Conservation (phyloP, 2,113 vertebrate species). For the Heliornis fulica region DNA sequence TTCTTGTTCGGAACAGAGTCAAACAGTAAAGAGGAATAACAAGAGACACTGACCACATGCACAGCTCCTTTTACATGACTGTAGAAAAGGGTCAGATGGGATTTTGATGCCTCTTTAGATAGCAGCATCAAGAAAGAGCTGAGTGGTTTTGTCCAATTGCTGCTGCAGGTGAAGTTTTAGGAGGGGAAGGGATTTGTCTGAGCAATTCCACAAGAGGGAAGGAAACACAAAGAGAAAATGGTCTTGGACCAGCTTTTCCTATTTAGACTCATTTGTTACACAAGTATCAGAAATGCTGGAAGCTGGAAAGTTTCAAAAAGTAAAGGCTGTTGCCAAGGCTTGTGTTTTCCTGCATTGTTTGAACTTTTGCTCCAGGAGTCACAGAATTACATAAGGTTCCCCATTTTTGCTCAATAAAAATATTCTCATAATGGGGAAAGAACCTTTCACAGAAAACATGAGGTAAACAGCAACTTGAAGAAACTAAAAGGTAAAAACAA, state of each 20-base stretch:
- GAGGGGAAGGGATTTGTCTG: background rate
- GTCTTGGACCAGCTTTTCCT: background rate
- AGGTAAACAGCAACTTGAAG: background rate
- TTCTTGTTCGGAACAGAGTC: background rate
- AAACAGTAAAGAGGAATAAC: background rate
- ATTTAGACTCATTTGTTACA: background rate
- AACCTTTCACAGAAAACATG: background rate
- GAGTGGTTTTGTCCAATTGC: background rate
- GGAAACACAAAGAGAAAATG: background rate
- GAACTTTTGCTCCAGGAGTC: background rate
- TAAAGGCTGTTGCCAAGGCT: background rate
- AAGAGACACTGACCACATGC: background rate
- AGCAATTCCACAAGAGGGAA: background rate
- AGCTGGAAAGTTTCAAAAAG: background rate
- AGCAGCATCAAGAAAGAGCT: background rate
- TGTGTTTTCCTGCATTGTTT: background rate
- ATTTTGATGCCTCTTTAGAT: background rate
- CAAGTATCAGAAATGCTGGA: background rate
- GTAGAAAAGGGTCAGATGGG: background rate
- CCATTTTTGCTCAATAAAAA: background rate
- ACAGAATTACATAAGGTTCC: background rate
- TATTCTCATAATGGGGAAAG: background rate
- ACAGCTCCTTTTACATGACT: background rate
- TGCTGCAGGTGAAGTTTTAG: background rate
- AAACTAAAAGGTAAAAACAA: background rate